Base-by-base conservation (phyloP, 2,888 invertebrate species). In the Scaptomyza tumidula region DNA sequence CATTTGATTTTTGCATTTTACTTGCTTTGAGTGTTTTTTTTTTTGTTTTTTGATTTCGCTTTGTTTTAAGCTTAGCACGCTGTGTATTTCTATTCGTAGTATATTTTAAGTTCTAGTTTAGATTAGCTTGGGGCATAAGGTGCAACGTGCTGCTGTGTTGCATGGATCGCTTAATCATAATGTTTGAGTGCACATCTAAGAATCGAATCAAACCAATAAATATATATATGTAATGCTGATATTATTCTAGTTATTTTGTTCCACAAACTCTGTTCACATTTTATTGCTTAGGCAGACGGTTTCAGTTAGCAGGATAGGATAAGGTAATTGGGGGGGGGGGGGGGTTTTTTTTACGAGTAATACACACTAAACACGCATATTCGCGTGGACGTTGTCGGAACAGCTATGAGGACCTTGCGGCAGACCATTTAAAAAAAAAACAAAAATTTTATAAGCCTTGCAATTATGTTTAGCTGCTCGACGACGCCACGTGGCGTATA, bases 341-440 rank as follows among this genome's bases (percentile, higher is more conserved):
- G 2, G 6, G 39, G n/a, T n/a, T n/a, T n/a, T n/a, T n/a, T 7
- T n/a, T 78, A 80, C 65, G 3, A 4, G 24, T 24, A 24, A 24
- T 24, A 24, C 24, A 78, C 33, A 54, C 70, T 78, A 76, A 64
- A 70, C 73, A 78, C 63, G 72, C 61, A 70, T 78, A 78, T 39
- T 44, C 45, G 50, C 41, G 33, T 61, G 54, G 58, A 57, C 68
- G 57, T 61, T 55, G 27, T 75, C 71, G 56, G 54, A 53, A 60
- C 80, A 82, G 83, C 82, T 66, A 64, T 87, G 88, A 81, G 88
- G 86, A 87, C 80, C 65, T 73, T 62, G 16, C 56, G 37, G 49
- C 59, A 53, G 55, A 55, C 48, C 63, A 52, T 37, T n/a, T n/a
- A 37, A 37, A n/a, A n/a, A 57, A 13, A 19, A n/a, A 11, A 44